Evolutionary conservation across 2,888 invertebrate genomes (phyloP), one percentile per base, ranked within the genome.

Genomic region (Deilephila porcellus): DNA sequence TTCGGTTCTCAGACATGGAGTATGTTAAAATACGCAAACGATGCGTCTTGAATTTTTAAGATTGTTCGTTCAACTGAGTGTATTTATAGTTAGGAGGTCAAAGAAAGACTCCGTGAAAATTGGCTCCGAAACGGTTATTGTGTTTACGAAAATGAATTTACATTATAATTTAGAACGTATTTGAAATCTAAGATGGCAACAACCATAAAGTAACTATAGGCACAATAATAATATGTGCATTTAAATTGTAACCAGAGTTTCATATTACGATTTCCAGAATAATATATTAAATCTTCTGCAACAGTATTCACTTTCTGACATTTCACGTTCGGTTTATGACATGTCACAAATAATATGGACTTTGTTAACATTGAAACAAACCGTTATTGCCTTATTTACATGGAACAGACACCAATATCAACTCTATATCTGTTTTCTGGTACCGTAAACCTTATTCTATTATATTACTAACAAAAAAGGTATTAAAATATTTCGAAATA

Each of bases 91-190:
- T 80, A 20, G 67, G 52, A 52, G 83, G 86, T 78, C 81, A 78
- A 82, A 88, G 84, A 87, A 83, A 87, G 82, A 81, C 81, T 81
- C 86, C 90, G 86, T 90, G 88, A 85, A 89, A 90, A 89, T 91
- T 86, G 85, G 76, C 83, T 89, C 81, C 79, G 82, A 90, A 88
- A 88, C 86, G 80, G 74, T 82, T 79, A 85, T 87, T 88, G 86
- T 87, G 78, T 75, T 74, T 74, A 77, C 77, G 77, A 80, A 83
- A 83, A 78, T 78, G 80, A 67, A 82, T 85, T 83, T 82, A 80
- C 84, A 82, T 81, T 78, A 79, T 79, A 81, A 82, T 79, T 78
- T 81, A 77, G 78, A 79, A 79, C 77, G 76, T 78, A 81, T 76
- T 80, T 79, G 75, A 76, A 75, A 75, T 76, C 37, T 52, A 67